Evolutionary conservation across 2,797 vertebrate species (phyloP).

Genomic region (Natrix natrix): DNA sequence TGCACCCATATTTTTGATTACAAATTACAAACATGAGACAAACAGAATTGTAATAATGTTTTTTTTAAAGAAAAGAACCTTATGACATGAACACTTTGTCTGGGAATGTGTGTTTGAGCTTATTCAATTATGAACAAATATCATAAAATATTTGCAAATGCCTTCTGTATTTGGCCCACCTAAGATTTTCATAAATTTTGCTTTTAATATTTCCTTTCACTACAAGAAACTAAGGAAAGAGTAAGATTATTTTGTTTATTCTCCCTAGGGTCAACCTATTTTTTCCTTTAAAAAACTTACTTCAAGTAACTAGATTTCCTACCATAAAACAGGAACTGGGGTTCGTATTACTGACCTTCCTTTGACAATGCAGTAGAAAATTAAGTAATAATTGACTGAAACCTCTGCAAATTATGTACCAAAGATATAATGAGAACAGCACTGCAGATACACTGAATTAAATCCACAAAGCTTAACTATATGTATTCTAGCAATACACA

Average conservation of each 20-base stretch:
- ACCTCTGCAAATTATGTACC: background rate
- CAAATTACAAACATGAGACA: slow-evolving; percentile 89
- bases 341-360: background rate
- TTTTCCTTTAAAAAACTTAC: background rate
- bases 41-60: slow-evolving; percentile 88
- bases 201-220: background rate
- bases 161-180: background rate
- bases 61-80: slow-evolving; percentile 53
- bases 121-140: background rate
- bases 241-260: background rate
- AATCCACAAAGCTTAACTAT: background rate
- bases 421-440: background rate
- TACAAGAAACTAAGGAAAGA: background rate
- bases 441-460: background rate
- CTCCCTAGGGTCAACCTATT: background rate
- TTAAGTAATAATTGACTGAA: background rate
- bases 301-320: background rate
- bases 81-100: background rate
- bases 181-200: background rate
- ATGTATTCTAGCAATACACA: background rate
- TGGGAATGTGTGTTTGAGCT: too few relatives aligned
- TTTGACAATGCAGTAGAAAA: background rate
- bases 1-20: slow-evolving; percentile 98
- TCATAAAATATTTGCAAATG: background rate
- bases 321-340: background rate